Percentiles rank a stretch among this genome's conserved stretches.
Conservation (phyloP, 2,113 vertebrate species). For the Gopherus flavomarginatus region DNA sequence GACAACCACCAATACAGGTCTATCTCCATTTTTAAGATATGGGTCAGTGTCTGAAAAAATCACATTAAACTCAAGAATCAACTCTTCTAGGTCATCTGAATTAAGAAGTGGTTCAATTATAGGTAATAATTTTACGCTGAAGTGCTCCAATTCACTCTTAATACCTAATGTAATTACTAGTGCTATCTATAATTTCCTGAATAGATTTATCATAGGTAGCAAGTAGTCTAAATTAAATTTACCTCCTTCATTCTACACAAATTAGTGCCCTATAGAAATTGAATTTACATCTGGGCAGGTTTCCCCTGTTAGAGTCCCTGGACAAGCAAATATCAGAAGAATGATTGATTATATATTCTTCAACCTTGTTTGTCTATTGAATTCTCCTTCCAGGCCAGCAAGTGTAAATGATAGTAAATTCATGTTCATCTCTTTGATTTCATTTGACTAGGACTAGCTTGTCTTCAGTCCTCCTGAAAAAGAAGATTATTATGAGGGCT, state of each 20-base stretch:
- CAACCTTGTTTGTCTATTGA: not conserved
- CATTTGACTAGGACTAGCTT: not conserved
- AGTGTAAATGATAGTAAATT: not conserved
- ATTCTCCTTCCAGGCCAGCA: not conserved
- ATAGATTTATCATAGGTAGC: not conserved
- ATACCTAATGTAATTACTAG: not conserved
- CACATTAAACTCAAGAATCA: not conserved
- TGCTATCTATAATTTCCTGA: not conserved
- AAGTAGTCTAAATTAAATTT: not conserved
- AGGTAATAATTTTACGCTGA: not conserved
- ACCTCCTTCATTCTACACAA: not conserved
- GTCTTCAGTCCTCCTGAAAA: not conserved
- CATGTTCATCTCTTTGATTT: not conserved
- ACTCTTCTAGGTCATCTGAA: not conserved
- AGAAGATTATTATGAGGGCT: not conserved
- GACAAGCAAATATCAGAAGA: not conserved
- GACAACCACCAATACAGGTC: no score
- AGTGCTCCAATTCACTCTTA: no score
- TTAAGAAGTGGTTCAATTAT: not conserved
- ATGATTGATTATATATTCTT: not conserved
- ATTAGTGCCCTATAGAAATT: not conserved
- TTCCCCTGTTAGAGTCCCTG: not conserved
- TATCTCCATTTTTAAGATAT: no score
- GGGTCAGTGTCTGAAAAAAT: not conserved
- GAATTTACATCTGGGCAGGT: not conserved